Base-by-base conservation (phyloP, 2,888 invertebrate genomes). In the Dryobotodes eremita region DNA sequence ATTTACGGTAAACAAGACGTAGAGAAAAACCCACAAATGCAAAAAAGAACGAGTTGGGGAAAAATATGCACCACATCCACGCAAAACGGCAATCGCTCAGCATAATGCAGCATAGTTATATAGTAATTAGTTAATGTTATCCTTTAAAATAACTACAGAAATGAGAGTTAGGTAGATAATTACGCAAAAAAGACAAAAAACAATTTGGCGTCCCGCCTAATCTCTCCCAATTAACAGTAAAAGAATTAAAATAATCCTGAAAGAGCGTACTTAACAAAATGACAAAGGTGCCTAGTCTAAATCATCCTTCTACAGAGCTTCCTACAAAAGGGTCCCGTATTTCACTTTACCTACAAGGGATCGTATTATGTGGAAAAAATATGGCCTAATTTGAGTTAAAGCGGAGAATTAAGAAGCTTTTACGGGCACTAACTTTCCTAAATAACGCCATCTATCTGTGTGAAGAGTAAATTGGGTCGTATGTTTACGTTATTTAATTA, bases 311-410 rank as follows among this genome's bases (percentile, higher is more conserved):
- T 15, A 11, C 48, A 59, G 26, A 10, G 59, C 59, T 72, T 59
- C 72, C 31, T 71, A 80, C 70, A 81, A 83, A 80, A 84, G 77
- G 55, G 23, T 10, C 61, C 50, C 42, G 73, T 86, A 86, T 79
- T 83, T 88, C 80, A 83, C 70, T 88, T 86, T 77, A 77, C 57
- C 50, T 77, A 69, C 75, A 82, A 77, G 79, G 75, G 70, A 55
- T 74, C 62, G 55, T 65, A 80, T 79, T 83, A 80, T 79, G 83
- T 77, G 85, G 80, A 70, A 85, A 85, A 88, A 88, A 86, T 86
- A 86, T 87, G 79, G 78, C 85, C 81, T 77, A 74, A 53, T 77
- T 75, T 83, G 86, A 88, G 72, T 85, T 85, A 88, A 83, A 66
- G 79, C 46, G 10, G 59, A 53, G 75, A 80, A 86, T 83, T 87